Base-by-base conservation (phyloP, 2,888 invertebrate genomes). In the Oscheius onirici region DNA sequence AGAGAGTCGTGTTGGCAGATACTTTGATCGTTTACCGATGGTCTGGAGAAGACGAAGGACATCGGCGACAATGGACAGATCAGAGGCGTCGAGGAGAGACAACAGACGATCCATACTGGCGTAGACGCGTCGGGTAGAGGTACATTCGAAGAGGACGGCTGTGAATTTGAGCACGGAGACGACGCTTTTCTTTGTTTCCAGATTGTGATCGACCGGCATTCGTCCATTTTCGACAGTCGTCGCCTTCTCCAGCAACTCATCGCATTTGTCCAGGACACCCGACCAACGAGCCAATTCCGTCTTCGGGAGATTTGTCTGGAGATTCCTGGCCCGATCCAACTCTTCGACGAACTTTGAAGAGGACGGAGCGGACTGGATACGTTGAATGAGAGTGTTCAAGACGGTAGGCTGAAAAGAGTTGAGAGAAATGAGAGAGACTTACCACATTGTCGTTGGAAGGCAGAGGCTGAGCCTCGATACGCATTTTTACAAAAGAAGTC, bases 11-110 rank as follows among this genome's bases (percentile, higher is more conserved):
- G 69, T 69, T 15, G 79, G 77, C 24, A 83, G 73, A 69, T 75
- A 85, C n/a, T 84, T 82, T 10, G 83, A 84, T 40, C 82, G 76
- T 69, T 85, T 85, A 67, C 82, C 78, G 68, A 85, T 83, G 11
- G 78, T 75, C 69, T 84, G 80, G 11, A 85, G 69, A 43, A 85
- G 69, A 3, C 80, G 79, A 6, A 85, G 76, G 3, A 81, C 80
- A 20, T 83, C 80, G 20, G 77, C 80, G 15, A 86, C 76, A 10
- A 84, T 70, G 15, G 78, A 74, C 69, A 82, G 78, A 49, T 84
- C 80, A 8, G 78, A 71, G 13, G 73, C 72, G 58, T 86, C 84
- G 13, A 85, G 71, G 40, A 86, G 71, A 10, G 76, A 69, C 20
- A 84, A 69, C 15, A 86, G 71, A 15, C 80, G 68, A 51, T 82